Evolutionary conservation across 2,888 invertebrate species (phyloP).

Genomic region (Leucophenga maculata): DNA sequence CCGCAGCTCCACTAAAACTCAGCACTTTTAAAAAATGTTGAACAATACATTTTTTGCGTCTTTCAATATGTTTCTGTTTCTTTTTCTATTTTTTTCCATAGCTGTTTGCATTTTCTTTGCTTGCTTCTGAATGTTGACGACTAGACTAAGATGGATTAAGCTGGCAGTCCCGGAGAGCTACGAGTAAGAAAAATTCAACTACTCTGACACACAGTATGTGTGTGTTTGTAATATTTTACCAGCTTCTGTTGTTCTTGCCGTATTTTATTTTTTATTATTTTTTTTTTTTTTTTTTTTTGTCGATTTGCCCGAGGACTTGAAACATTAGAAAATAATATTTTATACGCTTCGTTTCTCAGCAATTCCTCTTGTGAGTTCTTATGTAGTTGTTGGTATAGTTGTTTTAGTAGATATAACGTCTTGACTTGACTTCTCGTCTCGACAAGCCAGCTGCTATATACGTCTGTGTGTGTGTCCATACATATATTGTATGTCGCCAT

Average conservation of each 20-base stretch:
- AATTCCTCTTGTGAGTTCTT: conserved; percentile 56
- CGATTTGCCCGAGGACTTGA: conserved; percentile 32
- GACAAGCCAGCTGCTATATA: conserved; percentile 30
- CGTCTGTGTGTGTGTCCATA: conserved; percentile 5
- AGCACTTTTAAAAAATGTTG: conserved; percentile 50
- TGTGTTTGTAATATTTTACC: conserved; percentile 50
- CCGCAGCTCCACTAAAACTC: conserved; percentile 24
- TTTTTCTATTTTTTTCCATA: conserved; percentile 27
- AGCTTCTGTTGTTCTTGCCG: conserved; percentile 36
- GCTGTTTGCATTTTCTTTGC: conserved; percentile 22
- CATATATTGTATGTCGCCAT: conserved; percentile 48
- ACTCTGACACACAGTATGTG: conserved; percentile 37
- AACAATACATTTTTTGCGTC: conserved; percentile 59
- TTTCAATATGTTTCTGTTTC: conserved; percentile 47
- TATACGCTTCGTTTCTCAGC: conserved; percentile 61
- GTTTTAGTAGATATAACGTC: background rate
- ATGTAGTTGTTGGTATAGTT: conserved; percentile 1
- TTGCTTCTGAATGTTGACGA: conserved; percentile 38
- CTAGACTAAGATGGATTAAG: conserved; percentile 68
- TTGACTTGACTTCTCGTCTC: conserved; percentile 44
- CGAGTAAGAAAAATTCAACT: background rate
- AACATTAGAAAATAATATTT: conserved; percentile 67
- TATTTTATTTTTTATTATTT: conserved; percentile 33
- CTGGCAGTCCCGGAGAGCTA: conserved; percentile 37
- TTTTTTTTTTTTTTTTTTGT: background rate